These are phyloP conservation scores for Catharus bicknelli DNA, from an alignment of 2,113 vertebrate species.

Conservation along the genomic window DNA sequence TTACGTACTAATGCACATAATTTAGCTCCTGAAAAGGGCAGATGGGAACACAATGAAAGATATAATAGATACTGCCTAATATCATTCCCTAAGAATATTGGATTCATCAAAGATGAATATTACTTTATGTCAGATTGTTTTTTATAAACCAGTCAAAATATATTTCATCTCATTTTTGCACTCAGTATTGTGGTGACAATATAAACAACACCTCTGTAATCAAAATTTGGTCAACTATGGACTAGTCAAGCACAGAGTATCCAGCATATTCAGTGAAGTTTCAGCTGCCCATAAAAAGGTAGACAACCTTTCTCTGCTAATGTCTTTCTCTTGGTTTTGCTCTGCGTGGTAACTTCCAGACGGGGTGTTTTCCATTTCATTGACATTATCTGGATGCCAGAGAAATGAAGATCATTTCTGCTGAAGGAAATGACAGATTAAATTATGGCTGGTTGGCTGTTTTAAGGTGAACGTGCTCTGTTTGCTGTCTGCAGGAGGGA, in stretches of 20 bases:
- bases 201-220: conserved; percentile 72
- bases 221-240: conserved; percentile 59
- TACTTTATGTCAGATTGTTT: conserved; percentile 99
- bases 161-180: conserved; percentile 88
- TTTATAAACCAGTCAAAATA: conserved; percentile 99
- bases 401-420: conserved; percentile 14
- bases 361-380: conserved; percentile 43
- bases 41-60: conserved; percentile 99
- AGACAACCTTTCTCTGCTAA: conserved; percentile 29
- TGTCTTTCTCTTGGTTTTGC: conserved; percentile 13
- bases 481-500: background rate
- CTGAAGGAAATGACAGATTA: conserved; percentile 47
- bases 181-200: conserved; percentile 63
- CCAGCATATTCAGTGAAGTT: conserved; percentile 18
- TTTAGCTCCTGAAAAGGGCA: conserved; percentile 99
- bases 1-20: conserved; percentile 99
- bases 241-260: conserved; percentile 10
- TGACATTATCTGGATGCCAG: conserved; percentile 52
- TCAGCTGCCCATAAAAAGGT: conserved; percentile 18
- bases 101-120: conserved; percentile 99
- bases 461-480: conserved; percentile 9
- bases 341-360: conserved; percentile 32
- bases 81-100: conserved; percentile 99
- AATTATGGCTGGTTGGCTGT: conserved; percentile 36
- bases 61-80: conserved; percentile 99